phyloP scores from a whole-genome alignment of 2,888 invertebrate species.

The Phania funesta region DNA sequence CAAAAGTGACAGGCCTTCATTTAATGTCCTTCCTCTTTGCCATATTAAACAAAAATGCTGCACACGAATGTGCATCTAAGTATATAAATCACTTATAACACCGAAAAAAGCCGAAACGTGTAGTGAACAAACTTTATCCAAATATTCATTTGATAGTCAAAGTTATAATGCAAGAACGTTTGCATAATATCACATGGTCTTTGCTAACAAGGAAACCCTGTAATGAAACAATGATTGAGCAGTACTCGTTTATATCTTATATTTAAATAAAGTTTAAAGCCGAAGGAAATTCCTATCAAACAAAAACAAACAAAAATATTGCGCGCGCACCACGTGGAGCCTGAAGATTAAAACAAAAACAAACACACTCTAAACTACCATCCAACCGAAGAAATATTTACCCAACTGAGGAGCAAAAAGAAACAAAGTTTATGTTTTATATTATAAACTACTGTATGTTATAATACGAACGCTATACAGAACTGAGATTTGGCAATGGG shows the following conservation, averaged over 20 bases:
- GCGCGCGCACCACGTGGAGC: slow-evolving; percentile 81
- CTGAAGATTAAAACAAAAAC: slow-evolving; percentile 61
- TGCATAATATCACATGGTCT: slow-evolving; percentile 53
- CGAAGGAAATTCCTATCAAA: neutral
- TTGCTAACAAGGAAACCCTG: slow-evolving; percentile 7
- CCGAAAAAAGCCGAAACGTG: slow-evolving; percentile 15
- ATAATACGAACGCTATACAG: slow-evolving; percentile 2
- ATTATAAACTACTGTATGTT: slow-evolving; percentile 24
- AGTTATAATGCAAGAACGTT: slow-evolving; percentile 9
- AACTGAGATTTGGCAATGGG: slow-evolving; percentile 64
- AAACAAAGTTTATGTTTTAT: slow-evolving; percentile 26
- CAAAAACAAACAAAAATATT: slow-evolving; percentile 65
- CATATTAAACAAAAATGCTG: slow-evolving; percentile 4
- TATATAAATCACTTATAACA: slow-evolving; percentile 43
- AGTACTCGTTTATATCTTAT: neutral
- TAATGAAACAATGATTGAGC: slow-evolving; percentile 24
- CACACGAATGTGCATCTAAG: slow-evolving; percentile 14
- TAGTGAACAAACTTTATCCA: slow-evolving; percentile 4
- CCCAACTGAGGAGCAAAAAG: slow-evolving; percentile 51
- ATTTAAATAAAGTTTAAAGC: neutral
- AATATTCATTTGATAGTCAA: slow-evolving; percentile 17
- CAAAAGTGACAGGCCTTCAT: slow-evolving; percentile 5
- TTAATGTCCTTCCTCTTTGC: neutral
- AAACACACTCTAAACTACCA: slow-evolving; percentile 50
- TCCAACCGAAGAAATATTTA: slow-evolving; percentile 51